phyloP scores from a whole-genome alignment of 2,888 invertebrate genomes.

The Schizotus pectinicornis region DNA sequence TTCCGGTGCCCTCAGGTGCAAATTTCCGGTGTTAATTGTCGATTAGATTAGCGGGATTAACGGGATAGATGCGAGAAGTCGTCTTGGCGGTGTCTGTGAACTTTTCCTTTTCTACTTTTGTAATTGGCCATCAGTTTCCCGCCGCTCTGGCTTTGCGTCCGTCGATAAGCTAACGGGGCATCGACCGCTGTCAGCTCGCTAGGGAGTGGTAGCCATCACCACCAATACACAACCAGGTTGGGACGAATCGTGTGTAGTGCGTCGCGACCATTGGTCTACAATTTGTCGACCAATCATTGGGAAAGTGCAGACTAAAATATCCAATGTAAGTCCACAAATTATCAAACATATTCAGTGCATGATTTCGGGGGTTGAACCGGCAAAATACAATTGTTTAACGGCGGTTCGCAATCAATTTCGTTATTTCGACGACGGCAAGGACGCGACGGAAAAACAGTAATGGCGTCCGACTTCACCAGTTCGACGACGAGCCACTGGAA shows the following conservation, averaged over 20 bases:
- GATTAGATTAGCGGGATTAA: neutral
- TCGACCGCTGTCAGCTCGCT: slow-evolving; percentile 56
- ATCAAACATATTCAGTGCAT: slow-evolving; percentile 62
- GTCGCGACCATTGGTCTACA: slow-evolving; percentile 85
- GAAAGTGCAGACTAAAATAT: slow-evolving; percentile 76
- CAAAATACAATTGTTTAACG: slow-evolving; percentile 47
- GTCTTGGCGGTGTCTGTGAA: slow-evolving; percentile 6
- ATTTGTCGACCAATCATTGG: slow-evolving; percentile 89
- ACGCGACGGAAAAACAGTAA: slow-evolving; percentile 7
- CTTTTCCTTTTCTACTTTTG: slow-evolving; percentile 54
- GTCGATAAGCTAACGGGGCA: slow-evolving; percentile 53
- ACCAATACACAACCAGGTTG: slow-evolving; percentile 74
- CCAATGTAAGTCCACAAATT: slow-evolving; percentile 79
- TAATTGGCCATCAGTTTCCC: slow-evolving; percentile 58
- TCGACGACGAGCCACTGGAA: too few relatives aligned
- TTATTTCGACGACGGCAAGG: slow-evolving; percentile 3
- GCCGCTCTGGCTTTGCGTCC: slow-evolving; percentile 51
- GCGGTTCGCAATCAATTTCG: slow-evolving; percentile 28
- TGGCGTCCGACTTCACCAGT: slow-evolving; percentile 10
- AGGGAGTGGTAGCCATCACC: slow-evolving; percentile 73
- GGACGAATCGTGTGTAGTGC: slow-evolving; percentile 62
- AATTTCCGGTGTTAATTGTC: neutral
- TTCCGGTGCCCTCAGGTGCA: too few relatives aligned
- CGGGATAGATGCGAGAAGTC: neutral
- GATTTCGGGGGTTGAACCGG: slow-evolving; percentile 52